Evolutionary conservation across 1,140 invertebrate species (phyloP), one percentile per base, ranked within the genome.

Genomic region (Drosophila persimilis): DNA sequence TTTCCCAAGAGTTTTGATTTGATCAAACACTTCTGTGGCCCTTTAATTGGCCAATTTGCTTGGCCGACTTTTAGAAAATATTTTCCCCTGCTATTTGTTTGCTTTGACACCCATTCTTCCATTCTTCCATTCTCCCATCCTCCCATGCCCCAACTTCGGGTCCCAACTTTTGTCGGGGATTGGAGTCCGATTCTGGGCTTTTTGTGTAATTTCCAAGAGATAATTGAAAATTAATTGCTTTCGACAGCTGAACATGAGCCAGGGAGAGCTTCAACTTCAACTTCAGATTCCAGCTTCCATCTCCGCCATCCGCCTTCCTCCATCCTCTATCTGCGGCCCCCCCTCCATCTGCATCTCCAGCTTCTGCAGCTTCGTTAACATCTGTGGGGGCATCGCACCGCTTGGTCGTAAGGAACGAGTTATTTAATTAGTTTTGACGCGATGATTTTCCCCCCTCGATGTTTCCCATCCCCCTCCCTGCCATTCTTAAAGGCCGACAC

Each of bases 221-320:
- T 86, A 86, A 86, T 86, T 86, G 83, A 86, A 86, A 86, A 86
- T 86, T 88, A 86, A 86, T 88, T 86, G 83, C 83, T 73, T 81
- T 76, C 70, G 83, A 88, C 83, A 88, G 78, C 83, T 59, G 81
- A 81, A 77, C 78, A 86, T 77, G 70, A 31, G 17, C 55, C 61
- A 41, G 45, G 48, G 43, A 48, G 58, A 47, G 64, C 48, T 57
- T 46, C 43, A 26, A n/a, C 43, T 50, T 47, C 35, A 55, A 15
- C 29, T 26, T 50, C 39, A 31, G 26, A 17, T 39, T 26, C 59
- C 60, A 44, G 13, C 7, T 17, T 26, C 5, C 13, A 8, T 3
- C 22, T 46, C 41, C 47, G 1, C 20, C 20, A 2, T 20, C 22
- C 46, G 43, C 39, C 26, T 50, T 35, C 24, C 20, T 20, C 20